These are phyloP conservation scores for Bradypodion pumilum DNA, from an alignment of 2,797 vertebrate species.

Conservation along the genomic window DNA sequence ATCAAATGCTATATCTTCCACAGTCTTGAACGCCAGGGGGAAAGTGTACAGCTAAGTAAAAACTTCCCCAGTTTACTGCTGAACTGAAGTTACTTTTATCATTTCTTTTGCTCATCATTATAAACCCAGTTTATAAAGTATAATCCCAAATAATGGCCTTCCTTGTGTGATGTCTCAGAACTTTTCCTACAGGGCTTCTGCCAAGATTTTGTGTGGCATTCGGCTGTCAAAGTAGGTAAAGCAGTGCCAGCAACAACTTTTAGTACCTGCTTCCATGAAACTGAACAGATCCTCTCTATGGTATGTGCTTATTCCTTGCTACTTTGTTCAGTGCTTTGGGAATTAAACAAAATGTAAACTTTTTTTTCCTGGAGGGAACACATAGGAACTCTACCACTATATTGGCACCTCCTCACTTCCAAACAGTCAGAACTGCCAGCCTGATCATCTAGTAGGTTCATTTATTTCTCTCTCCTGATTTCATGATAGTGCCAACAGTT, in stretches of 20 bases:
- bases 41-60: conserved; percentile 3
- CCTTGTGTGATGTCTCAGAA: conserved; percentile 52
- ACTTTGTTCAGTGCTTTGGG: conserved; percentile 28
- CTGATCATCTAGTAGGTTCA: conserved; percentile 48
- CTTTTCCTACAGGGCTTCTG: conserved; percentile 54
- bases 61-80: not conserved
- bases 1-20: conserved; percentile 21
- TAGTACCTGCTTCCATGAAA: conserved; percentile 50
- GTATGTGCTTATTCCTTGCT: conserved; percentile 56
- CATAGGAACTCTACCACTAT: conserved; percentile 50
- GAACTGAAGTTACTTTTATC: conserved; percentile 50
- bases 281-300: conserved; percentile 55
- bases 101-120: not conserved
- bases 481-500: conserved; percentile 36
- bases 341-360: conserved; percentile 54
- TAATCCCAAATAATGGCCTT: conserved; percentile 53
- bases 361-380: conserved; percentile 57
- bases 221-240: conserved; percentile 51
- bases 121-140: conserved; percentile 58
- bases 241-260: conserved; percentile 64
- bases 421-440: conserved; percentile 58
- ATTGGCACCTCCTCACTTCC: conserved; percentile 55
- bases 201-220: conserved; percentile 52
- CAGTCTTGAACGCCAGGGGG: conserved; percentile 2
- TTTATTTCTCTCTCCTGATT: conserved; percentile 48